These are phyloP conservation scores for Automeris io DNA, from an alignment of 2,888 invertebrate genomes.

Conservation along the genomic window DNA sequence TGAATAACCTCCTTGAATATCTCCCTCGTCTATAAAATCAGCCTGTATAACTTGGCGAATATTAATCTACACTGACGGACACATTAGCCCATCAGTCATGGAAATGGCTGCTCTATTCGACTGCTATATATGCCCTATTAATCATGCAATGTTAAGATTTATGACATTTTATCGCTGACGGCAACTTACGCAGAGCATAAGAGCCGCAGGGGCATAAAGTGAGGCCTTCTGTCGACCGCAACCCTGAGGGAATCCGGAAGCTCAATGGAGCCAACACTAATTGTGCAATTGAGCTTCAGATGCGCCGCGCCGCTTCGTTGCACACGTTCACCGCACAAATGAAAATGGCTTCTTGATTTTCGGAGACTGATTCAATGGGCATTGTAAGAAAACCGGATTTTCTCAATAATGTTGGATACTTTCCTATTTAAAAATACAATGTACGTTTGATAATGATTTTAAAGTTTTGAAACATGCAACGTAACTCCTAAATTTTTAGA, in stretches of 20 bases:
- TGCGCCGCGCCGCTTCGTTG: slow-evolving; percentile 32
- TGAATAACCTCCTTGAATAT: no score
- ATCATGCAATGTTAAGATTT: slow-evolving; percentile 24
- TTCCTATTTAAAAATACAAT: no score
- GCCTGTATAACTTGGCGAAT: slow-evolving; percentile 12
- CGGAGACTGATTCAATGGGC: neutral
- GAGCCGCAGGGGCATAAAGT: slow-evolving; percentile 23
- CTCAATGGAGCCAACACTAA: slow-evolving; percentile 46
- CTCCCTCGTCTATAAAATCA: no score
- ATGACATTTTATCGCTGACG: slow-evolving; percentile 22
- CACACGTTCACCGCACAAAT: slow-evolving; percentile 9
- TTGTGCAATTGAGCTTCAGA: slow-evolving; percentile 64
- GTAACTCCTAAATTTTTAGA: no score
- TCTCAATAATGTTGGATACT: neutral
- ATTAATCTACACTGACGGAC: slow-evolving; percentile 21
- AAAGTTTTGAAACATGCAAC: no score
- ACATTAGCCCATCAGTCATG: slow-evolving; percentile 32
- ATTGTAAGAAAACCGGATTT: neutral
- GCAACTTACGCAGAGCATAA: slow-evolving; percentile 1
- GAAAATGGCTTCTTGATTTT: slow-evolving; percentile 7
- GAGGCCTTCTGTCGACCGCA: slow-evolving; percentile 26
- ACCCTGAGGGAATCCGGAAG: slow-evolving; percentile 68
- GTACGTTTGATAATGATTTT: no score
- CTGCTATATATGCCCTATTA: slow-evolving; percentile 25
- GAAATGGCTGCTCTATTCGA: slow-evolving; percentile 25